Evolutionary conservation across 2,113 vertebrate genomes (phyloP).

Genomic region (Pangasianodon hypophthalmus): DNA sequence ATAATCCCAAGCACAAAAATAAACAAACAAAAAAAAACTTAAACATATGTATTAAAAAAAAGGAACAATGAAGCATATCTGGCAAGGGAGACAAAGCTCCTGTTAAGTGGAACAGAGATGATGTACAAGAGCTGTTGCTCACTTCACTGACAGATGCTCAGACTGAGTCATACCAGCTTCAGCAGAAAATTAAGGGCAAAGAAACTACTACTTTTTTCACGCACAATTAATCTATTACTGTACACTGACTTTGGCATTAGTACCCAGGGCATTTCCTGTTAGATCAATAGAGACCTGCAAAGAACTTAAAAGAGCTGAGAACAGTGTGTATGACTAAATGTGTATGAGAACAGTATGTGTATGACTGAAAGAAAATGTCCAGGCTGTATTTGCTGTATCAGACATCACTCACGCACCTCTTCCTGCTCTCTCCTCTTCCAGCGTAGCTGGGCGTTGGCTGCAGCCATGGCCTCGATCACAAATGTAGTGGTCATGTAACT

Average conservation of each 20-base stretch:
- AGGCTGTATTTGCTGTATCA: neutral
- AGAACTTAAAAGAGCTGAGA: neutral
- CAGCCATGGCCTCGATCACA: slow-evolving; percentile 96
- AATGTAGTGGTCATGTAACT: slow-evolving; percentile 98
- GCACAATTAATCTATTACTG: neutral
- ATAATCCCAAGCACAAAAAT: neutral
- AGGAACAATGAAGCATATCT: neutral
- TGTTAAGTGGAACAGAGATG: neutral
- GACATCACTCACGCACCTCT: slow-evolving; percentile 78
- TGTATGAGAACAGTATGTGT: neutral
- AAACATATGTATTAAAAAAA: neutral
- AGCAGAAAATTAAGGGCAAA: neutral
- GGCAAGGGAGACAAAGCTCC: neutral
- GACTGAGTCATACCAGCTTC: neutral
- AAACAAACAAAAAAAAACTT: neutral
- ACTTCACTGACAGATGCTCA: neutral
- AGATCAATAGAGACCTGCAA: neutral
- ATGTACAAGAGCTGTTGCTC: neutral
- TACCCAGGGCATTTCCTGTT: neutral
- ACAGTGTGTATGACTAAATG: neutral
- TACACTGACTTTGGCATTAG: neutral
- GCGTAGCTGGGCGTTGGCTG: slow-evolving; percentile 90
- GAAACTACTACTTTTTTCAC: neutral
- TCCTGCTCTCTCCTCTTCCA: slow-evolving; percentile 93
- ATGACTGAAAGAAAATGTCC: neutral